Conservation (phyloP, 2,797 vertebrate species). For the Sebastes goodei region DNA sequence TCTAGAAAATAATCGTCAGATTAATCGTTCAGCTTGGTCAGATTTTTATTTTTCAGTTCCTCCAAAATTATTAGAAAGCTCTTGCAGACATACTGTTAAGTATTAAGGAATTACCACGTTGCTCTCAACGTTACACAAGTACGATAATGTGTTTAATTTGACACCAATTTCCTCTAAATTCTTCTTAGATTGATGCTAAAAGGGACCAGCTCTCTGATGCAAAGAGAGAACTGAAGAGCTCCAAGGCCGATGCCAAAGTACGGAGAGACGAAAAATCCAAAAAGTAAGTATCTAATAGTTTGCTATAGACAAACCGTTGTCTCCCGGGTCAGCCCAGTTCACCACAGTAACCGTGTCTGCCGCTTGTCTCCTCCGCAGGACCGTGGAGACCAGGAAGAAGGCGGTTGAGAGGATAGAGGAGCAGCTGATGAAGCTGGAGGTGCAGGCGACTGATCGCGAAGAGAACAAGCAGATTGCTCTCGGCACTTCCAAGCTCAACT, state of each 20-base stretch:
- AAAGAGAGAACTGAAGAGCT: conserved; percentile 93
- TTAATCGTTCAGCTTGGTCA: background rate
- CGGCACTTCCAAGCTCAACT: conserved; percentile 98
- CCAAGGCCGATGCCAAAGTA: conserved; percentile 97
- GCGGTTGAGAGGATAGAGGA: conserved; percentile 94
- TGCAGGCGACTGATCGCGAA: conserved; percentile 95
- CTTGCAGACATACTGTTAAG: background rate
- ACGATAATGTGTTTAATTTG: background rate
- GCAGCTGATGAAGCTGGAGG: conserved; percentile 97
- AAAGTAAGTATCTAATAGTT: conserved; percentile 86
- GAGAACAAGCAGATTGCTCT: conserved; percentile 98
- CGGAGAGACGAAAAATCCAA: conserved; percentile 94
- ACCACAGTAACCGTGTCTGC: background rate
- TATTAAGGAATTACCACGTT: background rate
- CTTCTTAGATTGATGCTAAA: conserved; percentile 93
- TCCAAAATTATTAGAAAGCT: background rate
- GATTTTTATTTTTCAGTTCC: background rate
- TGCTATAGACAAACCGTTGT: background rate
- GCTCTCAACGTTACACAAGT: background rate
- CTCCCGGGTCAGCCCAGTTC: background rate
- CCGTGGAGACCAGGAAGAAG: conserved; percentile 94
- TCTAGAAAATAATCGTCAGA: background rate
- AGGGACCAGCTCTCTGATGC: conserved; percentile 94
- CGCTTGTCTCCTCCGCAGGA: conserved; percentile 64
- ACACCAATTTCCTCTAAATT: background rate